Evolutionary conservation across 2,797 vertebrate species (phyloP).

Genomic region (Tamandua tetradactyla): DNA sequence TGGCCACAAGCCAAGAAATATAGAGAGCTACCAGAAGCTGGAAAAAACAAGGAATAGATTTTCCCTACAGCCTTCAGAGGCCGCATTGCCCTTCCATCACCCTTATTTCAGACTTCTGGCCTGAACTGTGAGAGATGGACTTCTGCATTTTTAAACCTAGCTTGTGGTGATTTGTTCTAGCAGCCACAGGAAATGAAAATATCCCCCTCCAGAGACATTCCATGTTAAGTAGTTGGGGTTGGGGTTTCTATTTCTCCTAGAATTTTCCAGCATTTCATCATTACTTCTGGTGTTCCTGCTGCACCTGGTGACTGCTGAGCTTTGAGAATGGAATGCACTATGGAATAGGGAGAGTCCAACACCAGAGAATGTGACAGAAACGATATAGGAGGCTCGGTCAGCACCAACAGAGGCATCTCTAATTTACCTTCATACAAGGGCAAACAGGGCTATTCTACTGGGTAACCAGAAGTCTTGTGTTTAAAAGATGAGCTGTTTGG

Average conservation of each 20-base stretch:
- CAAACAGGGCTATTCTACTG: background rate
- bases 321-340: background rate
- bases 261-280: background rate
- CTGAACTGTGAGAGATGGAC: background rate
- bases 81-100: background rate
- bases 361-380: background rate
- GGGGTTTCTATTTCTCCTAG: background rate
- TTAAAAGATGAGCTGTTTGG: slow-evolving; percentile 19
- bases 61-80: background rate
- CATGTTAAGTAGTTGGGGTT: background rate
- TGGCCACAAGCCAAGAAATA: background rate
- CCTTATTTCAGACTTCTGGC: background rate
- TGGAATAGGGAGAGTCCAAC: background rate
- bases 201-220: background rate
- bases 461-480: background rate
- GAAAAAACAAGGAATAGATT: background rate
- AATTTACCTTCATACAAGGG: background rate
- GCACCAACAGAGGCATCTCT: background rate
- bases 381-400: background rate
- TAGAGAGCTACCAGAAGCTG: background rate
- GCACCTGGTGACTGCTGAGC: background rate
- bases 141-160: background rate
- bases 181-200: background rate
- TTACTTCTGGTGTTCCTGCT: background rate
- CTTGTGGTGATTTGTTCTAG: background rate